Evolutionary conservation across 2,797 vertebrate genomes (phyloP).

Genomic region (Halcyon smyrnensis): DNA sequence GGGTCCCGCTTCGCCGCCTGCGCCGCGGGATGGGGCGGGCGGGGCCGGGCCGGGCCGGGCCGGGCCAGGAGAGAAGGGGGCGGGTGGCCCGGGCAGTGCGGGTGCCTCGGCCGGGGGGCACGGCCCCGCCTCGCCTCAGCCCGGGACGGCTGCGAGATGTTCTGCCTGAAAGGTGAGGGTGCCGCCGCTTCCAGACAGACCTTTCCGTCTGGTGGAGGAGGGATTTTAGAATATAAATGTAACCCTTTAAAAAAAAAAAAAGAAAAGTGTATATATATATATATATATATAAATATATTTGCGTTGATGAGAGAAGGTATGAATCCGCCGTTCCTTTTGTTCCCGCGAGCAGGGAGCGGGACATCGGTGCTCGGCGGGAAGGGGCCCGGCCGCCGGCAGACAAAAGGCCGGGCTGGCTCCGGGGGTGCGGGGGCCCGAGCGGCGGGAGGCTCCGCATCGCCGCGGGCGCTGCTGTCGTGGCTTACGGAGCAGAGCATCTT

Average conservation of each 20-base stretch:
- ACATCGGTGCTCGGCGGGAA: background rate
- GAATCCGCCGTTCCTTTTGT: slow-evolving; percentile 6
- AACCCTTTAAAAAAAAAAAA: background rate
- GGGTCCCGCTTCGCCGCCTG: slow-evolving; percentile 16
- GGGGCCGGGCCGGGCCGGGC: too few relatives aligned
- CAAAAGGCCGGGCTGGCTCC: background rate
- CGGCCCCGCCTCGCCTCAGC: background rate
- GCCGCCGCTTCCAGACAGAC: background rate
- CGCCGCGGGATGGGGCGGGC: slow-evolving; percentile 34
- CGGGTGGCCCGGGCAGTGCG: slow-evolving; percentile 64
- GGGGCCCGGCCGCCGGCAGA: background rate
- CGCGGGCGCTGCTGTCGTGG: background rate
- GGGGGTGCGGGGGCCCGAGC: background rate
- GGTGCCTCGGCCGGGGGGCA: background rate
- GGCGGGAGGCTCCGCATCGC: background rate
- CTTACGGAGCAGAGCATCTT: background rate
- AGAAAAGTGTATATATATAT: too few relatives aligned
- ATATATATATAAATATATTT: background rate
- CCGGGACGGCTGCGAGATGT: slow-evolving; percentile 81
- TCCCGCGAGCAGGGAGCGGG: slow-evolving; percentile 26
- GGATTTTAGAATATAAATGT: background rate
- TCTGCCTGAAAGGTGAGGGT: slow-evolving; percentile 92
- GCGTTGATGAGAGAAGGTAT: background rate
- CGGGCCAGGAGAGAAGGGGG: background rate
- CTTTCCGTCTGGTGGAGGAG: background rate